phyloP scores from a whole-genome alignment of 2,888 invertebrate species.

The Sinohyriopsis cumingii region DNA sequence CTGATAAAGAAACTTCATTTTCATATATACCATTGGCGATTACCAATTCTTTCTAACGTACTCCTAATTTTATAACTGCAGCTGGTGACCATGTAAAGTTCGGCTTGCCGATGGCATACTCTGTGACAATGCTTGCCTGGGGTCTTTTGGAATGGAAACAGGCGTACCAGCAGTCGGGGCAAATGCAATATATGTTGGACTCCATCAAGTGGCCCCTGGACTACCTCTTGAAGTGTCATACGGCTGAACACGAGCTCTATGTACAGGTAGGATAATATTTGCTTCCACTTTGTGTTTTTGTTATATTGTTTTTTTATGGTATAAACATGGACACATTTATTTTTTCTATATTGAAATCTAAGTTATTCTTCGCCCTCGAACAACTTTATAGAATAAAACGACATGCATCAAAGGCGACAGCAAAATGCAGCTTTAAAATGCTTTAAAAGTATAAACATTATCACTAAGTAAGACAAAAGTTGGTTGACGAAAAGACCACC shows the following conservation, averaged over 20 bases:
- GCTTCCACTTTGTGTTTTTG: background rate
- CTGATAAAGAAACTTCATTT: too few relatives aligned
- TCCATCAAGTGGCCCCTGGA: slow-evolving; percentile 77
- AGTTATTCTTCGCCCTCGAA: too few relatives aligned
- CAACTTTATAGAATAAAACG: too few relatives aligned
- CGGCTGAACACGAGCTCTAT: slow-evolving; percentile 62
- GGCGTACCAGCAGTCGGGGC: slow-evolving; percentile 50
- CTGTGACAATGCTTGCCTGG: slow-evolving; percentile 54
- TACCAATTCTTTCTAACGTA: too few relatives aligned
- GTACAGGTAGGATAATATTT: slow-evolving; percentile 70
- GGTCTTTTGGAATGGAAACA: slow-evolving; percentile 54
- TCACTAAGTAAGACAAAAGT: too few relatives aligned
- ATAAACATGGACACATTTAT: too few relatives aligned
- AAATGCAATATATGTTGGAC: slow-evolving; percentile 51
- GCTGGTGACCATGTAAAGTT: slow-evolving; percentile 64
- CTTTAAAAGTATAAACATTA: too few relatives aligned
- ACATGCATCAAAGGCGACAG: too few relatives aligned
- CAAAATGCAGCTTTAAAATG: too few relatives aligned
- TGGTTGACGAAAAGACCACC: too few relatives aligned
- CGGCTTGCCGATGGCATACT: slow-evolving; percentile 61
- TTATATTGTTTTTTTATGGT: background rate
- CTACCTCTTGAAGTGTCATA: slow-evolving; percentile 76
- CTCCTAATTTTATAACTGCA: slow-evolving; percentile 7
- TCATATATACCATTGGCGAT: too few relatives aligned
- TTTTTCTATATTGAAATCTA: slow-evolving; percentile 3